Evolutionary conservation across 2,797 vertebrate genomes (phyloP), one percentile per base, ranked within the genome.

Genomic region (Glyptemys insculpta): DNA sequence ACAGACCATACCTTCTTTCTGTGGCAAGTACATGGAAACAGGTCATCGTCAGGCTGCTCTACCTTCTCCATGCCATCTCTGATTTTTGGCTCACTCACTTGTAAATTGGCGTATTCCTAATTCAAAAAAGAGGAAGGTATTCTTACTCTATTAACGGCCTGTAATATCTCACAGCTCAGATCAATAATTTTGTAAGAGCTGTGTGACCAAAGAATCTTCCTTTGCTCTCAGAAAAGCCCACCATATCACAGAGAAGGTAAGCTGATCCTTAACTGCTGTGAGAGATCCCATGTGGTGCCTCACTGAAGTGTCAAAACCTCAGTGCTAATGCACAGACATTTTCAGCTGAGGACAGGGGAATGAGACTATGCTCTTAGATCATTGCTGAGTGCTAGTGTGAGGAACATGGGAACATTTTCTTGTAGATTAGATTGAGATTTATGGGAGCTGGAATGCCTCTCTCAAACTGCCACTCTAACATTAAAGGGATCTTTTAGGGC

Each of bases 11-110:
- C 99, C 98, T 96, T 97, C 85, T 74, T 98, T 97, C 98, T 98
- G 81, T 98, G 99, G 95, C 99, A 99, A 29, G 95, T 98, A 94
- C 99, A 99, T 23, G 99, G 99, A 76, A 99, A 99, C 95, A 99
- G 98, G 93, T 99, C 99, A 12, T 99, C 99, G 29, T 97, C 97
- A 1, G 99, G 98, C 93, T 99, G 99, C 59, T 98, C 99, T 41
- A 99, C 99, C 19, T 97, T 98, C 97, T 99, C 98, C 99, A 99
- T 99, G 62, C 98, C 99, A 41, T 99, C 97, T 96, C 99, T 98
- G 90, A 99, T 97, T 92, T 98, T 98, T 12, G 99, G 99, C 92
- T 99, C 97, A 2, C 97, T 99, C 89, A 99, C 98, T 97, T 99
- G 99, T 91, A 99, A 98, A 92, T 92, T 98, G 94, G 99, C 98